A percentile compares a stretch with the other conserved stretches of the same genome.
Evolutionary conservation across 2,113 vertebrate genomes (phyloP).

Genomic region (Gulo gulo): DNA sequence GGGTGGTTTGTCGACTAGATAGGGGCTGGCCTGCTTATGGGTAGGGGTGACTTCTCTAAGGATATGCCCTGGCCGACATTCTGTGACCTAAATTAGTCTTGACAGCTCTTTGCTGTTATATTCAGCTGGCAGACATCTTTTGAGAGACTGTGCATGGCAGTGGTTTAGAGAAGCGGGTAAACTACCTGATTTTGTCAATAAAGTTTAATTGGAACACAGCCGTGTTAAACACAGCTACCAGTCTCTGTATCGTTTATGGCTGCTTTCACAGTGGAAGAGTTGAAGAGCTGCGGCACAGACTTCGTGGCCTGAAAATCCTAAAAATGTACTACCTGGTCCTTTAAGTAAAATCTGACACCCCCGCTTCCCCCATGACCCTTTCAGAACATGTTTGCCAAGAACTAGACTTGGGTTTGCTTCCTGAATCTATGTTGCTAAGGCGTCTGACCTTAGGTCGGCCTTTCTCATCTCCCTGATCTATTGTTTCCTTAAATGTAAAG

Average conservation of each 20-base stretch:
- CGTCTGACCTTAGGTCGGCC: neutral
- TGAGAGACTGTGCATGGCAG: neutral
- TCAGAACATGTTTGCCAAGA: neutral
- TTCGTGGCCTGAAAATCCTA: neutral
- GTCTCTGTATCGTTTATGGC: neutral
- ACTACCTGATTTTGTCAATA: neutral
- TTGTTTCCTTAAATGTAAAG: neutral
- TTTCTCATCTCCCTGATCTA: neutral
- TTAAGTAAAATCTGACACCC: neutral
- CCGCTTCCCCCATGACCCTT: neutral
- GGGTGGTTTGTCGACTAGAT: neutral
- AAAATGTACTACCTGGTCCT: neutral
- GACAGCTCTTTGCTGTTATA: neutral
- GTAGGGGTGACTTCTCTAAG: neutral
- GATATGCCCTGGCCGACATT: neutral
- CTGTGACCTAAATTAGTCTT: neutral
- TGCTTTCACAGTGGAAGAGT: neutral
- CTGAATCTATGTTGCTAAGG: neutral
- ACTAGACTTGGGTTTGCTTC: neutral
- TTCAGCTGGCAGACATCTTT: neutral
- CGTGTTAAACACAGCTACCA: neutral
- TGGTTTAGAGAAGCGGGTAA: neutral
- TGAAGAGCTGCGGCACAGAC: neutral
- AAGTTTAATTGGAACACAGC: conserved; percentile 34
- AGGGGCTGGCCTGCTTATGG: neutral